Evolutionary conservation across 2,113 vertebrate species (phyloP).

Genomic region (Corythoichthys intestinalis): DNA sequence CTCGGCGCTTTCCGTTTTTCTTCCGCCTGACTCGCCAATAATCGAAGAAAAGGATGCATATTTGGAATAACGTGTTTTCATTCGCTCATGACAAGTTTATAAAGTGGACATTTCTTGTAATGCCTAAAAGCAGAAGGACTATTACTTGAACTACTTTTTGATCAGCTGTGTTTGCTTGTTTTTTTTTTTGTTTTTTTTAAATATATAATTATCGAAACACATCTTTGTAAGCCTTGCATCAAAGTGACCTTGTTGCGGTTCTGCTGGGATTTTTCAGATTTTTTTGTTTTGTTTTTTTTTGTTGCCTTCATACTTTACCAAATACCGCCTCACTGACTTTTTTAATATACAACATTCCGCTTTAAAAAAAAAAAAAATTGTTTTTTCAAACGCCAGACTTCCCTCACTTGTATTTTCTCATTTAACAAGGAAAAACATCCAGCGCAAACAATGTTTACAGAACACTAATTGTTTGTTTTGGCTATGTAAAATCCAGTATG

Average conservation of each 20-base stretch:
- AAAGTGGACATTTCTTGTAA: constrained; percentile 10
- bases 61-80: constrained; percentile 13
- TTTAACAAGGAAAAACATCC: neutral
- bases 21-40: constrained; percentile 11
- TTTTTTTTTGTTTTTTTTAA: constrained; percentile 13
- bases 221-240: constrained; percentile 7
- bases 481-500: neutral
- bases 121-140: constrained; percentile 22
- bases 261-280: constrained; percentile 22
- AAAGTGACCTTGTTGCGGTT: constrained; percentile 22
- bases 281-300: constrained; percentile 35
- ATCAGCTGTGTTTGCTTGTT: constrained; percentile 10
- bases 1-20: constrained; percentile 43
- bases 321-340: constrained; percentile 45
- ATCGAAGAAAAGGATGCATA: constrained; percentile 35
- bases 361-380: neutral
- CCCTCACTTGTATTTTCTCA: neutral
- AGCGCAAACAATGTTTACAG: neutral
- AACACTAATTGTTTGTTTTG: neutral
- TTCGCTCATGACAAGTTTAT: neutral
- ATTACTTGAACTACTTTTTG: constrained; percentile 35
- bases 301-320: constrained; percentile 52
- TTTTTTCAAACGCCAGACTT: neutral
- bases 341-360: neutral
- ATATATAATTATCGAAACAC: constrained; percentile 4